Base-by-base conservation (phyloP, 2,113 vertebrate species). In the Albula glossodonta region DNA sequence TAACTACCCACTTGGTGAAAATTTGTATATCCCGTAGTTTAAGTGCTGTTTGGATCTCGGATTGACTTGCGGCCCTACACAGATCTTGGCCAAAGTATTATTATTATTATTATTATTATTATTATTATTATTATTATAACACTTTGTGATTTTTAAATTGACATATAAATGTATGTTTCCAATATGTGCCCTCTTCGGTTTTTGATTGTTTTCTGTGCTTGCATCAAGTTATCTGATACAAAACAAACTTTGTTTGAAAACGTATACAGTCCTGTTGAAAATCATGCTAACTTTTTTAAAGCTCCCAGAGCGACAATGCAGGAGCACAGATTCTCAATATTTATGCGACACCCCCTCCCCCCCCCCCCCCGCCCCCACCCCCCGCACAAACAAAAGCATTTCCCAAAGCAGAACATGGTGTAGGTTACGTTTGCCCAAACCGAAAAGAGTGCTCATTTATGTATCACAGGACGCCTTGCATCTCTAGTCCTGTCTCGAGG, bases 251-350 rank as follows among this genome's bases (percentile, higher is more conserved):
- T 25, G 70, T 74, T 74, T 10, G 70, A 74, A 74, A 74, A 74
- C 70, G 25, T 74, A 74, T 74, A 74, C 70, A 74, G 70, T 74
- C n/a, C 70, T 9, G 31, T 70, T 70, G 63, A 70, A 70, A 70
- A 22, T 74, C 70, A 74, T 74, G 70, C 70, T 74, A 74, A 25
- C 70, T 74, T 74, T 74, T 74, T 74, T n/a, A 74, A 74, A 31
- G 70, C n/a, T 31, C 70, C 70, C 70, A 74, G 70, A 74, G 70
- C 70, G 8, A 22, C 70, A 74, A 74, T 74, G 31, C 70, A 74
- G 70, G 19, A 74, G 70, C 70, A 84, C 19, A 78, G 49, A 84
- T 84, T 53, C 66, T 74, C 70, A 74, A 74, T 52, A 84, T 51
- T 74, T 51, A 77, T 66, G 49, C 53, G 8, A 13, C 12, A 22